These are phyloP conservation scores for Synergus laeviventris DNA, from an alignment of 2,888 invertebrate species.

Conservation along the genomic window DNA sequence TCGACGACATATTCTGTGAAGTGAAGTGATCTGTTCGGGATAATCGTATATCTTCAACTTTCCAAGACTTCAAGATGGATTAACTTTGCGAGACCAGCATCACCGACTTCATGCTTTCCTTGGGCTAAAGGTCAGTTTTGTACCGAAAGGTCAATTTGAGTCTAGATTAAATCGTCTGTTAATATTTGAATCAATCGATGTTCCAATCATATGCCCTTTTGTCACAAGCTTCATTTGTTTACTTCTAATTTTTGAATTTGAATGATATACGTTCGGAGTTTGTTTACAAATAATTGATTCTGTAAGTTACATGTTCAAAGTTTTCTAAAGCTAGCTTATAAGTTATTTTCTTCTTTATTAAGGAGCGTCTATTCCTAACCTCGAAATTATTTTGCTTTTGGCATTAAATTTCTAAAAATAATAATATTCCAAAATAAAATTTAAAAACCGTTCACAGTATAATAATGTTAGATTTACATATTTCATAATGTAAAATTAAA, in stretches of 20 bases:
- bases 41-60: not conserved
- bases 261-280: not conserved
- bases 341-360: not conserved
- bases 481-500: no score
- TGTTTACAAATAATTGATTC: not conserved
- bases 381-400: constrained; percentile 3
- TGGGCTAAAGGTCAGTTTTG: constrained; percentile 23
- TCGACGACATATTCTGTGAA: constrained; percentile 27
- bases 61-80: constrained; percentile 21
- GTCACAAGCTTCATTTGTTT: not conserved
- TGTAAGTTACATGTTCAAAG: not conserved
- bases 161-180: not conserved
- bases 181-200: not conserved
- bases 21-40: constrained; percentile 28
- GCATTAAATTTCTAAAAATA: no score
- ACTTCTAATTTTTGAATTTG: not conserved
- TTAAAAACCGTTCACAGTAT: no score
- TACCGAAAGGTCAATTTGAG: not conserved
- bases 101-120: constrained; percentile 8
- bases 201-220: not conserved
- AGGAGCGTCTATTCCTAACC: not conserved
- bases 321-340: not conserved
- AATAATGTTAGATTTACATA: no score
- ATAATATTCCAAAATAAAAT: no score
- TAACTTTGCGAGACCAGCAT: constrained; percentile 16